phyloP scores from a whole-genome alignment of 1,140 invertebrate species.

The Bradysia coprophila region DNA sequence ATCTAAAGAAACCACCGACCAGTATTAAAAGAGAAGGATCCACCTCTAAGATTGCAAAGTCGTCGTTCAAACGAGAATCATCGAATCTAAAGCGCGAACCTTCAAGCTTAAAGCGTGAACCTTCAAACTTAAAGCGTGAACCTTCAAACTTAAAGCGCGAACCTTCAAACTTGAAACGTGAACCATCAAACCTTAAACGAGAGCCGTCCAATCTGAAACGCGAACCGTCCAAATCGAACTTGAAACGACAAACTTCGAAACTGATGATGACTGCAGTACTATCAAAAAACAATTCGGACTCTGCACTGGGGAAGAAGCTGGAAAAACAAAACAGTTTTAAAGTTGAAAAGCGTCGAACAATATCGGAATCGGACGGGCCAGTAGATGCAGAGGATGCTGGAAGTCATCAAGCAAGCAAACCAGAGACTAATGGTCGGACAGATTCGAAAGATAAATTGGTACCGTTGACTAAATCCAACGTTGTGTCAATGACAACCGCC shows the following conservation, averaged over 20 bases:
- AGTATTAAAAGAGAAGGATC: slow-evolving; percentile 3
- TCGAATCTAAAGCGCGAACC: slow-evolving; percentile 3
- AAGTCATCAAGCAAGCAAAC: background rate
- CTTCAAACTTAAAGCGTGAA: slow-evolving; percentile 1
- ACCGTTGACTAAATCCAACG: slow-evolving; percentile 5
- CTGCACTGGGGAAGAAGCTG: background rate
- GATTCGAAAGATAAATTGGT: slow-evolving; percentile 1
- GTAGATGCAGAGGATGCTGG: background rate
- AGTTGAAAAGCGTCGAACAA: background rate
- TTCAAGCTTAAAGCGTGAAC: background rate
- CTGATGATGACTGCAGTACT: background rate
- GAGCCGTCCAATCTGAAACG: background rate
- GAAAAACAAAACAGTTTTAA: slow-evolving; percentile 1
- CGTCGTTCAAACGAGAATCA: slow-evolving; percentile 1
- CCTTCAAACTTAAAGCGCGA: background rate
- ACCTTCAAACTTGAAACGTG: background rate
- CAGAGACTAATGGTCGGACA: background rate
- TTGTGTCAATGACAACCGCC: slow-evolving; percentile 31
- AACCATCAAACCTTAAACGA: background rate
- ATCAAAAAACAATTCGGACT: background rate
- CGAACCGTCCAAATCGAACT: background rate
- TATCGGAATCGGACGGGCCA: background rate
- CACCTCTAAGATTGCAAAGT: background rate
- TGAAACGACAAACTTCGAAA: background rate
- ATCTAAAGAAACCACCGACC: background rate